Percentiles rank a stretch among this genome's conserved stretches.
These are phyloP conservation scores for Esox masquinongy DNA, from an alignment of 2,797 vertebrate species.

Conservation along the genomic window DNA sequence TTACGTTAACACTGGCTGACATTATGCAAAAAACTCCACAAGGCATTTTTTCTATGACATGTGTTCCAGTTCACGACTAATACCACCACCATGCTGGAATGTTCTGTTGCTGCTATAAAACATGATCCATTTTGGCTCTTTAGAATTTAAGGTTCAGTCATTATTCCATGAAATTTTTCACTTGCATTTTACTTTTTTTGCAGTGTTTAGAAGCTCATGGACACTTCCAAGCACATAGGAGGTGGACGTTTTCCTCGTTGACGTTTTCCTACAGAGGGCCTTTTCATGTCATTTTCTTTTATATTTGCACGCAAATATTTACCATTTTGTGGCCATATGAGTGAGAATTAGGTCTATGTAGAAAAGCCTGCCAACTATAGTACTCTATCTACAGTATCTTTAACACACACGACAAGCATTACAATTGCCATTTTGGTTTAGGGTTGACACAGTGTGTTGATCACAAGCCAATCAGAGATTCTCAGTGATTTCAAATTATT, in stretches of 20 bases:
- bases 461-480: too few species aligned
- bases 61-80: not conserved
- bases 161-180: not conserved
- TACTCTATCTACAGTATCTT: too few species aligned
- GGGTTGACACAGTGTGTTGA: too few species aligned
- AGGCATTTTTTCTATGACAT: not conserved
- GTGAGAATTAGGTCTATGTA: too few species aligned
- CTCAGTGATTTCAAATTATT: too few species aligned
- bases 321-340: too few species aligned
- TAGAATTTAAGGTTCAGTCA: not conserved
- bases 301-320: too few species aligned
- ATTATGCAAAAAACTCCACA: not conserved
- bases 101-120: not conserved
- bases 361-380: too few species aligned
- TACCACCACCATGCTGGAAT: not conserved
- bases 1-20: too few species aligned
- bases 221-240: not conserved
- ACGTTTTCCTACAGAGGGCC: too few species aligned
- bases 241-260: not conserved
- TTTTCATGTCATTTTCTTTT: not conserved
- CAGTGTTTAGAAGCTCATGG: not conserved
- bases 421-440: too few species aligned
- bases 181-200: not conserved
- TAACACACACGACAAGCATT: too few species aligned
- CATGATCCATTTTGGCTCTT: not conserved